phyloP scores from a whole-genome alignment of 1,140 invertebrate genomes.

The Temnothorax curvispinosus region DNA sequence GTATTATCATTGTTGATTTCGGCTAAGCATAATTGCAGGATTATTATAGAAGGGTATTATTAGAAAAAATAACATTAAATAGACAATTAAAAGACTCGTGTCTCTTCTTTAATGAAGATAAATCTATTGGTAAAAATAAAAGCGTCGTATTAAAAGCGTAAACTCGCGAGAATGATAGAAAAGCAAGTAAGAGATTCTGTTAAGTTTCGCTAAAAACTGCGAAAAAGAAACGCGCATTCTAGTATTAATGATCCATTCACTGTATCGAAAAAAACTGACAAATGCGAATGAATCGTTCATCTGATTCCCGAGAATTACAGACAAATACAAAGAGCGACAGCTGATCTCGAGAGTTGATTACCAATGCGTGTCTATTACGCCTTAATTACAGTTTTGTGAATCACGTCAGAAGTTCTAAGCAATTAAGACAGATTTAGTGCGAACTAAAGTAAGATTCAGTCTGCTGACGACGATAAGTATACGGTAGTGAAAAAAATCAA shows the following conservation, averaged over 20 bases:
- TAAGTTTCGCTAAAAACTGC: neutral
- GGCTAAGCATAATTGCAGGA: neutral
- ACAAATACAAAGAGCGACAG: neutral
- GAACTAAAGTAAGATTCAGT: slow-evolving; percentile 30
- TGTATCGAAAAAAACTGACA: neutral
- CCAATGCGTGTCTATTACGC: neutral
- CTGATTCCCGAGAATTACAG: neutral
- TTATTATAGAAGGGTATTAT: neutral
- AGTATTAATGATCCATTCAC: neutral
- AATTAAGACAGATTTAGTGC: slow-evolving; percentile 56
- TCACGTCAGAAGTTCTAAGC: slow-evolving; percentile 20
- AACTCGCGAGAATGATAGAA: neutral
- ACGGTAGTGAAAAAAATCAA: neutral
- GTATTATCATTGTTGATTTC: neutral
- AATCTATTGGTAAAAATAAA: slow-evolving; percentile 2
- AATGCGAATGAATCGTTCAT: neutral
- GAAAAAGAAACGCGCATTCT: neutral
- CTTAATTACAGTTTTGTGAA: slow-evolving; percentile 2
- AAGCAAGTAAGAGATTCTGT: neutral
- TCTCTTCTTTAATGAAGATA: neutral
- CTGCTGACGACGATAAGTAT: neutral
- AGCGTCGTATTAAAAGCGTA: neutral
- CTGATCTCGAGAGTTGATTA: neutral
- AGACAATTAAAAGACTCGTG: neutral
- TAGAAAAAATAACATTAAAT: neutral